phyloP scores from a whole-genome alignment of 2,113 vertebrate genomes.

The Riparia riparia region DNA sequence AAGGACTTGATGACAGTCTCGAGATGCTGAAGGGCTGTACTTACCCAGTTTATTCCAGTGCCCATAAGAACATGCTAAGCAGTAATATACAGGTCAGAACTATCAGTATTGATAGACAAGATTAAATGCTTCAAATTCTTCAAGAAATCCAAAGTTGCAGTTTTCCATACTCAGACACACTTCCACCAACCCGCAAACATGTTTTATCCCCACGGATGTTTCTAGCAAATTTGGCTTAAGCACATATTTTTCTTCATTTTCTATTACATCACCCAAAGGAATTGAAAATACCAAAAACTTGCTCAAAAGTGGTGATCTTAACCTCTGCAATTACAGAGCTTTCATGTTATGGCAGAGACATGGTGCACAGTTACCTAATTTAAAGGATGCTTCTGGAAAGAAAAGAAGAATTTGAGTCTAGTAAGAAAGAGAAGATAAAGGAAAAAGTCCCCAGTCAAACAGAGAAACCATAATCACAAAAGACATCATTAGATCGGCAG shows the following conservation, averaged over 20 bases:
- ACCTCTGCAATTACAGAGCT: background rate
- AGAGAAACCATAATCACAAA: background rate
- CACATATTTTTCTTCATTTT: background rate
- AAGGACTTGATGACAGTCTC: background rate
- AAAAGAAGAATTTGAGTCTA: background rate
- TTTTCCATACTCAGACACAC: background rate
- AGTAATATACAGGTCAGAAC: fast-evolving
- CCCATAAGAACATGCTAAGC: background rate
- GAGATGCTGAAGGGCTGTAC: background rate
- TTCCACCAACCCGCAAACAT: background rate
- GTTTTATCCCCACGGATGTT: background rate
- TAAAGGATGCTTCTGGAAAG: background rate
- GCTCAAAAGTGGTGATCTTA: background rate
- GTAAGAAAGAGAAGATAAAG: background rate
- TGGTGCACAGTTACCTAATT: background rate
- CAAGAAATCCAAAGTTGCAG: background rate
- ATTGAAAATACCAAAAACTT: background rate
- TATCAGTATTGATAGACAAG: fast-evolving
- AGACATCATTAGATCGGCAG: background rate
- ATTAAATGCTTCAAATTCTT: background rate
- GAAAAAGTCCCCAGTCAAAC: background rate
- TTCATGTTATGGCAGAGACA: background rate
- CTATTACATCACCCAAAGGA: background rate
- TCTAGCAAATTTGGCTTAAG: background rate
- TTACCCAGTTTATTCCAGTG: background rate